Base-by-base conservation (phyloP, 2,888 invertebrate species). In the Eupithecia subfuscata region DNA sequence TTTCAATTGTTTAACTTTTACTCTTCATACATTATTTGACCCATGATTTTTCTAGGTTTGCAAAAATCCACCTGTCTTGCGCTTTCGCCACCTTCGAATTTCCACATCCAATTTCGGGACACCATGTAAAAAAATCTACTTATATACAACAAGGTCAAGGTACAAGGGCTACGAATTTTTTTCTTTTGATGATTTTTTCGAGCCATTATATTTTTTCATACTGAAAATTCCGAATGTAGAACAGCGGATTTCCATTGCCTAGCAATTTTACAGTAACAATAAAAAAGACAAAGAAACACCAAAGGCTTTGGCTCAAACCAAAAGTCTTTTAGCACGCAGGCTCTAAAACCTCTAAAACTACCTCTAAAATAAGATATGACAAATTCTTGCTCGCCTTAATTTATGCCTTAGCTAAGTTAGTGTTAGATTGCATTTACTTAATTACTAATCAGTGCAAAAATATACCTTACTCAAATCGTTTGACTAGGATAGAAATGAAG, bases 391-490 rank as follows among this genome's bases (percentile, higher is more conserved):
- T 22, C 22, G 56, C 56, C 56, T 56, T 56, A 56, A 22, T 22
- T 56, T 22, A 56, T 56, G 52, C 52, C 52, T 56, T 56, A 56
- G 56, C 12, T 56, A 22, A 56, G 56, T 56, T 22, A 52, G 56
- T 5, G 22, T 22, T 12, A 56, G 56, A 22, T 56, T 22, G 56
- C 22, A 56, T 22, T 56, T 22, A 56, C 11, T 56, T 22, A 56
- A 56, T 56, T 56, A 56, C 11, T 22, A 1, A 56, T 56, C 22
- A 12, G 22, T 56, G 22, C 22, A 22, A 14, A 6, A 60, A 12
- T 6, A 60, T 1, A 60, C 25, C 60, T 14, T 14, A 25, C 4
- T 60, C 25, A 60, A 22, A 22, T 56, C 56, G 22, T 56, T 56
- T 22, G 11, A 22, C 11, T 22, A 11, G 56, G 60, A 60, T 22